A percentile compares a stretch with the other conserved stretches of the same genome.
Evolutionary conservation across 92 coral and sea anemone species (phyloP).

Genomic region (Phymanthus crucifer): DNA sequence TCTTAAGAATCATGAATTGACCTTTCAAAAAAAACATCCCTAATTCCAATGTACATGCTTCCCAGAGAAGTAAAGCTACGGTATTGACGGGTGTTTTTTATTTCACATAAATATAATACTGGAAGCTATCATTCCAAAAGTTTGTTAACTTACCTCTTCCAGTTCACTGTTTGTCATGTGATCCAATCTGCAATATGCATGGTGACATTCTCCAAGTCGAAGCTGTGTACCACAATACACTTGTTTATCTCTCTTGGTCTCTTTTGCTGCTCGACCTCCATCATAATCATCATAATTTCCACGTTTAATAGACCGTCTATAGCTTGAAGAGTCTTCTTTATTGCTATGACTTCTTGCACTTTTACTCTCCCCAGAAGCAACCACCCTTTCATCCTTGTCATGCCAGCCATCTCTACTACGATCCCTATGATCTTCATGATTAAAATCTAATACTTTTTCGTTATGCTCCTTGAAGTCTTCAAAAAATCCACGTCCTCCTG

Average conservation of each 20-base stretch:
- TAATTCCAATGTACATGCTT: too few relatives aligned
- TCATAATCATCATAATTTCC: not conserved
- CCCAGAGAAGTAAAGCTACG: too few relatives aligned
- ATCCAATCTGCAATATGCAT: conserved; percentile 21
- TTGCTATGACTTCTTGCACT: not conserved
- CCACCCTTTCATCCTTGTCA: not conserved
- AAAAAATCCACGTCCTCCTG: conserved; percentile 21
- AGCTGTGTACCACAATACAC: conserved; percentile 48
- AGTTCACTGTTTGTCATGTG: conserved; percentile 41
- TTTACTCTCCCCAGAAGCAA: not conserved
- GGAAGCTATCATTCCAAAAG: too few relatives aligned
- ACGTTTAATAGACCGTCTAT: conserved; percentile 5
- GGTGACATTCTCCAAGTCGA: conserved; percentile 38
- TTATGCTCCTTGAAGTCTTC: not conserved
- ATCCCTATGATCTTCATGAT: not conserved
- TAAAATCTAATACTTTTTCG: not conserved
- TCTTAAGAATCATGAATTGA: too few relatives aligned
- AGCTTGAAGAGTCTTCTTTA: not conserved
- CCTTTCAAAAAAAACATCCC: too few relatives aligned
- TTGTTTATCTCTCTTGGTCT: conserved; percentile 18
- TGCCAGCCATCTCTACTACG: not conserved
- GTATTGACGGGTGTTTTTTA: too few relatives aligned
- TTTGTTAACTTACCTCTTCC: conserved; percentile 33
- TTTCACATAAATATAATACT: not conserved
- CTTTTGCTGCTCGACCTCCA: not conserved